These are phyloP conservation scores for Odontesthes bonariensis DNA, from an alignment of 2,113 vertebrate genomes.

Conservation along the genomic window DNA sequence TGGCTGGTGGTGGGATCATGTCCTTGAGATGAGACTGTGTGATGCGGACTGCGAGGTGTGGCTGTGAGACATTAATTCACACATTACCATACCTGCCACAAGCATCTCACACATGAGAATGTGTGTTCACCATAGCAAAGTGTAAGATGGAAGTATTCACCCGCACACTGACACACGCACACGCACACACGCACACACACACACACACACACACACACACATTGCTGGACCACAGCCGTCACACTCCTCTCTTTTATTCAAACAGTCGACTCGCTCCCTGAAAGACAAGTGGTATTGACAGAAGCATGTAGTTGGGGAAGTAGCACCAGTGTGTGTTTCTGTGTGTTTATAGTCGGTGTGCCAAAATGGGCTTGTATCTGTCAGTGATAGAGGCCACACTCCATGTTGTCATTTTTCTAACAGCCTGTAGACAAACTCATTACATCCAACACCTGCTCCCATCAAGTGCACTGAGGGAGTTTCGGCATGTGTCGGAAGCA, in stretches of 20 bases:
- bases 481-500: slow-evolving; percentile 25
- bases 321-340: slow-evolving; percentile 31
- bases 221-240: slow-evolving; percentile 33
- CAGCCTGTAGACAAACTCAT: slow-evolving; percentile 77
- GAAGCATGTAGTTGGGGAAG: slow-evolving; percentile 40
- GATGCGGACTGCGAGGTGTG: slow-evolving; percentile 18
- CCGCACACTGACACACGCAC: too few species aligned
- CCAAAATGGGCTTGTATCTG: slow-evolving; percentile 41
- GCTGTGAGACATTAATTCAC: slow-evolving; percentile 42
- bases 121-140: slow-evolving; percentile 32
- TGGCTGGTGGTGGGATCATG: slow-evolving; percentile 26
- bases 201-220: slow-evolving; percentile 1
- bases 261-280: slow-evolving; percentile 43
- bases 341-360: slow-evolving; percentile 18
- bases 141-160: neutral
- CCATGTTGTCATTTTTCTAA: slow-evolving; percentile 72
- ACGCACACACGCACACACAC: too few species aligned
- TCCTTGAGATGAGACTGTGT: slow-evolving; percentile 4
- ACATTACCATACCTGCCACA: slow-evolving; percentile 44
- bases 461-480: slow-evolving; percentile 37
- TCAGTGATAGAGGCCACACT: slow-evolving; percentile 59
- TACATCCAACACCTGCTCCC: slow-evolving; percentile 71
- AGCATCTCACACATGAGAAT: slow-evolving; percentile 23
- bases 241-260: slow-evolving; percentile 33
- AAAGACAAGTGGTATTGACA: slow-evolving; percentile 57